Evolutionary conservation across 2,113 vertebrate species (phyloP).

Genomic region (Etia nguti): DNA sequence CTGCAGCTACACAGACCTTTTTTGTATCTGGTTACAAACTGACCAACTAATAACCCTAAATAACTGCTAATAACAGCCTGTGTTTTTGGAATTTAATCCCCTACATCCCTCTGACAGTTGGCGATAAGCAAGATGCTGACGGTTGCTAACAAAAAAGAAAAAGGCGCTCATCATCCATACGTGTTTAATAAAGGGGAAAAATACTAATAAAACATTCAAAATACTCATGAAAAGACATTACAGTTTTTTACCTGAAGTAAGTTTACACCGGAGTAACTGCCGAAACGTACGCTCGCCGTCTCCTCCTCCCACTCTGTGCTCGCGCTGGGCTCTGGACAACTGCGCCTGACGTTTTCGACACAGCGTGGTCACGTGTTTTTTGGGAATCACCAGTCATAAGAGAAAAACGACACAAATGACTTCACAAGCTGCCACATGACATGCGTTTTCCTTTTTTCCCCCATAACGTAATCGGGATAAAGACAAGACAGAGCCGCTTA

Average conservation of each 20-base stretch:
- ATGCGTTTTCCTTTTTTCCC: not conserved
- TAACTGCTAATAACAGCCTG: not conserved
- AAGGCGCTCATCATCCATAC: not conserved
- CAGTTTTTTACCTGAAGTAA: not conserved
- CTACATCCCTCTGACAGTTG: not conserved
- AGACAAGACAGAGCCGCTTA: not conserved
- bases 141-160: not conserved
- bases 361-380: conserved; percentile 25
- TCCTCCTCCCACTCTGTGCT: not conserved
- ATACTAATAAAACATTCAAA: not conserved
- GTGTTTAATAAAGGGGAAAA: not conserved
- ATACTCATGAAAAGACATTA: accelerated
- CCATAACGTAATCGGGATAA: not conserved
- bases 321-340: not conserved
- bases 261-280: not conserved
- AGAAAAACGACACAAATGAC: not conserved
- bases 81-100: not conserved
- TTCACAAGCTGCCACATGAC: not conserved
- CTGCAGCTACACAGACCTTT: accelerated
- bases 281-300: not conserved
- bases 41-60: not conserved
- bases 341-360: conserved; percentile 7
- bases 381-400: conserved; percentile 6
- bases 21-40: accelerated
- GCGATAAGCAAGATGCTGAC: not conserved